Evolutionary conservation across 2,797 vertebrate genomes (phyloP).

Genomic region (Chrysolophus pictus): DNA sequence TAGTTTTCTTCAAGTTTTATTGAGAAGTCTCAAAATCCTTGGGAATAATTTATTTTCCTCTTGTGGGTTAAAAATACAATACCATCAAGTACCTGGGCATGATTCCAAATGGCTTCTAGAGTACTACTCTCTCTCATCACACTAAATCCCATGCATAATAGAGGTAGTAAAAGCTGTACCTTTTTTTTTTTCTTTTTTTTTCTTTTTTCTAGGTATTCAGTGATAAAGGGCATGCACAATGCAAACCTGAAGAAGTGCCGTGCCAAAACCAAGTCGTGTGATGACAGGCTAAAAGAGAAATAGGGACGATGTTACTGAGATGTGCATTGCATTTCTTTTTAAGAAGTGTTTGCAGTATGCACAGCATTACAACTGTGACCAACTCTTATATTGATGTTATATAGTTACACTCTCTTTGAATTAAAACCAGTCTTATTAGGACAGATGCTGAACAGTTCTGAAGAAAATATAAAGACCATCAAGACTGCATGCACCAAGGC

Average conservation of each 20-base stretch:
- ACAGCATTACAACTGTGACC: not conserved
- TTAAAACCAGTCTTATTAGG: not conserved
- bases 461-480: not conserved
- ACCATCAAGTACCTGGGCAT: not conserved
- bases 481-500: not conserved
- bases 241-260: not conserved
- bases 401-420: not conserved
- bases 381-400: not conserved
- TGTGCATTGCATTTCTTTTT: not conserved
- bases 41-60: not conserved
- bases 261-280: not conserved
- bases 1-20: not conserved
- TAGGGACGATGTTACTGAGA: not conserved
- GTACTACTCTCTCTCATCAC: not conserved
- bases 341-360: not conserved
- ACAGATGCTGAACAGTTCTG: not conserved
- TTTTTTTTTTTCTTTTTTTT: not conserved
- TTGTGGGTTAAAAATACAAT: not conserved
- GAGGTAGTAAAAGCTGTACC: not conserved
- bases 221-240: not conserved
- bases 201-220: not conserved
- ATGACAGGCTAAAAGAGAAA: not conserved
- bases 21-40: not conserved
- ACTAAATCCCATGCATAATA: not conserved
- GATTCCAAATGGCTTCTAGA: not conserved